A percentile compares a stretch with the other conserved stretches of the same genome.
Evolutionary conservation across 23 tunicate genomes (phyloP).

Genomic region (Oikopleura dioica): DNA sequence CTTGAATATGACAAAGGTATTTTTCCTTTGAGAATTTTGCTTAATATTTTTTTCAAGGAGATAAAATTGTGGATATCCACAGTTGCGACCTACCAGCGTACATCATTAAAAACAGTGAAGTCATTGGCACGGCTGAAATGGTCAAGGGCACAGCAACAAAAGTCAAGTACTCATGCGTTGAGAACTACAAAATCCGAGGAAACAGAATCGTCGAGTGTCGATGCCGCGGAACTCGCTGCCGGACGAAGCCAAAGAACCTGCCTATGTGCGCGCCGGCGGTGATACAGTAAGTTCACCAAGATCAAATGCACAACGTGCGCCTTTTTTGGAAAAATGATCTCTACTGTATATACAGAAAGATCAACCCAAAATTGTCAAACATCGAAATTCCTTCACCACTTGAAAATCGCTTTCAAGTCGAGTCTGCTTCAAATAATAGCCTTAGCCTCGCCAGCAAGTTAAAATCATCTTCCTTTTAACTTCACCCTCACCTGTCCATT

Average conservation of each 20-base stretch:
- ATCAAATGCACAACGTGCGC: too few species aligned
- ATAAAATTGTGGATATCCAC: not conserved
- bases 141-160: not conserved
- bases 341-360: too few species aligned
- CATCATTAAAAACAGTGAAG: not conserved
- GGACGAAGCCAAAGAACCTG: not conserved
- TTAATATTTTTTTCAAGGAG: too few species aligned
- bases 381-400: too few species aligned
- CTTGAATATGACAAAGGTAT: not conserved
- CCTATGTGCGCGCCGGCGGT: not conserved
- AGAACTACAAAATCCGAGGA: not conserved
- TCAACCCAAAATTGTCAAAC: too few species aligned
- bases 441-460: too few species aligned
- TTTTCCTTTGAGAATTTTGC: not conserved
- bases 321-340: too few species aligned
- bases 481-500: too few species aligned
- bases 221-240: constrained; percentile 5
- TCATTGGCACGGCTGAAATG: not conserved
- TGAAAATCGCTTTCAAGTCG: too few species aligned
- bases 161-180: not conserved
- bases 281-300: not conserved
- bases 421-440: too few species aligned
- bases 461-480: too few species aligned
- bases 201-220: not conserved
- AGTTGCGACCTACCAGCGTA: not conserved